These are phyloP conservation scores for Protobothrops flavoviridis DNA, from an alignment of 2,113 vertebrate species.

Conservation along the genomic window DNA sequence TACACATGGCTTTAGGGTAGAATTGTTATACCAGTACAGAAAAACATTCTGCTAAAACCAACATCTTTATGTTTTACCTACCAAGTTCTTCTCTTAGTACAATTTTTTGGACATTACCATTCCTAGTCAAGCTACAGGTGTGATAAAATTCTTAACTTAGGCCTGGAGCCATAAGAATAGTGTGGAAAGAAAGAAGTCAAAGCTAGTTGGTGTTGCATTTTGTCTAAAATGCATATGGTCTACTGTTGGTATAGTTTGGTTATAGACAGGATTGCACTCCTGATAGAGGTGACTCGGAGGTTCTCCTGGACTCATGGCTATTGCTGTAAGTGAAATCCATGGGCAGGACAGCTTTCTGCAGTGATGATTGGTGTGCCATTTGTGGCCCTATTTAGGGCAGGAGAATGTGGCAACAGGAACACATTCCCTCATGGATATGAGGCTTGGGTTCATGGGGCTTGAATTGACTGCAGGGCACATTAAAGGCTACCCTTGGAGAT, in stretches of 20 bases:
- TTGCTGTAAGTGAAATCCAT: not conserved
- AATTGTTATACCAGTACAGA: not conserved
- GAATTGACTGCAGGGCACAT: not conserved
- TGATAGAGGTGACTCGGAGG: not conserved
- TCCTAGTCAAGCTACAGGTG: not conserved
- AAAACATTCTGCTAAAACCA: not conserved
- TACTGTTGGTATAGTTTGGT: not conserved
- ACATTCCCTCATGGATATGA: not conserved
- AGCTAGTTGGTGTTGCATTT: not conserved
- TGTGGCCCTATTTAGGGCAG: not conserved
- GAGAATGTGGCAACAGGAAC: not conserved
- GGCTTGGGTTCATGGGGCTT: not conserved
- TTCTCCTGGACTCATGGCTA: no score
- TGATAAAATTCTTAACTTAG: not conserved
- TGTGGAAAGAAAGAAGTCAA: not conserved
- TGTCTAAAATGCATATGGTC: not conserved
- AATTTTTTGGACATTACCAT: not conserved
- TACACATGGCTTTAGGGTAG: not conserved
- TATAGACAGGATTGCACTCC: not conserved
- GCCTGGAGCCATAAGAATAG: not conserved
- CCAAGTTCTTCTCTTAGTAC: not conserved
- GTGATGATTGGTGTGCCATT: not conserved
- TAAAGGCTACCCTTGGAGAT: not conserved
- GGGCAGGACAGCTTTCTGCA: not conserved
- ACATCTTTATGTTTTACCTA: not conserved